These are phyloP conservation scores for Acanthopleura granulata DNA, from an alignment of 2,888 invertebrate species.

Conservation along the genomic window DNA sequence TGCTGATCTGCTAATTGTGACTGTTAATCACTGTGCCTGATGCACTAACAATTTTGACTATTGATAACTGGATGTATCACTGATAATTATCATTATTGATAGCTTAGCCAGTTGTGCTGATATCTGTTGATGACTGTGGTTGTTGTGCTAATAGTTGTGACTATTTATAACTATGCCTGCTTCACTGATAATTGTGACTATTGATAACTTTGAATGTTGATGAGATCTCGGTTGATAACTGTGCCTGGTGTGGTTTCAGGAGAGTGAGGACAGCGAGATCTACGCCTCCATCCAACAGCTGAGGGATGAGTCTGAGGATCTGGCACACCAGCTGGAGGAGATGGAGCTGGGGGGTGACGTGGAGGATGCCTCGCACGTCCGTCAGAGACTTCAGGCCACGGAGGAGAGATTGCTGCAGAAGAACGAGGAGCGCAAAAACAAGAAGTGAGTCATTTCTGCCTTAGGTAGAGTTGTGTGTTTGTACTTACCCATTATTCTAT, in stretches of 20 bases:
- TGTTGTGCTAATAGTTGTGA: background rate
- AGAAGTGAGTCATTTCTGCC: conserved; percentile 46
- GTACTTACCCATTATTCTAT: no score
- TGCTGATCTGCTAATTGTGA: no score
- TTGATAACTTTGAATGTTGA: no score
- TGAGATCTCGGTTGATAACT: no score
- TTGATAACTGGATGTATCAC: no score
- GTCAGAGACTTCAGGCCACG: conserved; percentile 47
- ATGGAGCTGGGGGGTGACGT: conserved; percentile 46
- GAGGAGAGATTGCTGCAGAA: conserved; percentile 57
- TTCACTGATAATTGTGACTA: background rate
- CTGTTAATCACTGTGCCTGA: no score
- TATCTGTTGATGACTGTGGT: no score
- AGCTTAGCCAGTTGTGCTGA: no score
- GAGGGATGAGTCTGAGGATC: conserved; percentile 56
- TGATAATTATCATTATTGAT: no score
- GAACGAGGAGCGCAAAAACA: conserved; percentile 57
- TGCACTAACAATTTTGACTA: no score
- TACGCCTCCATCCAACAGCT: conserved; percentile 66
- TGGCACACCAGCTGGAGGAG: conserved; percentile 54
- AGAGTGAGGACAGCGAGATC: conserved; percentile 64
- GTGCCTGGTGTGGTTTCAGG: conserved; percentile 31
- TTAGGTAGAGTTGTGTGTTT: no score
- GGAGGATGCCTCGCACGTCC: conserved; percentile 37
- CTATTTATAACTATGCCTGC: background rate